Base-by-base conservation (phyloP, 2,888 invertebrate genomes). In the Drosophila gaucha region DNA sequence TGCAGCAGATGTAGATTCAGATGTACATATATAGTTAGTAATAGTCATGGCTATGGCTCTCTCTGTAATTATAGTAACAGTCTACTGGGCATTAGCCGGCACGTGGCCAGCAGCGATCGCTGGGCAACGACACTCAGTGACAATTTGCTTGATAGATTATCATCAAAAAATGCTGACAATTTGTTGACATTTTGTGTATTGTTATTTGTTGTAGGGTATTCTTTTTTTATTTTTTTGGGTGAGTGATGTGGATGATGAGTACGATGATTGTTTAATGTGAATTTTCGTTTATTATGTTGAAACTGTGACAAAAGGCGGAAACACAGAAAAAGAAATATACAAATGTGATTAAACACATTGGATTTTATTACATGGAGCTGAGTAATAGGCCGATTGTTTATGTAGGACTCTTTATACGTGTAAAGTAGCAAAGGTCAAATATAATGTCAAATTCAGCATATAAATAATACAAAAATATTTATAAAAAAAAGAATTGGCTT, bases 161-260 rank as follows among this genome's bases (percentile, higher is more conserved):
- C 74, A 76, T 46, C 63, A 74, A 69, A 76, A 66, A 66, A 66
- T 86, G 41, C 62, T 62, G 86, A 86, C 86, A 82, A 86, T 83
- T 83, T 80, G 84, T 73, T 83, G 86, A 86, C 84, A 74, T 57
- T 59, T 80, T 38, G 44, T 64, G 43, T 64, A 18, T 52, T 30
- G 30, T 35, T 67, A 38, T 41, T 73, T 44, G 44, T 50, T 36
- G 38, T 43, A 20, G 20, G 20, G 22, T n/a, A 18, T 33, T 38
- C 49, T 30, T 22, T 12, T 20, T 43, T 49, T 36, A 16, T 31
- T 54, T 63, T 56, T 64, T 56, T 22, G 57, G 49, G 54, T 67
- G 57, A 60, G 74, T 69, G 67, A 41, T 64, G 64, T 43, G 58
- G 49, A 41, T 57, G 49, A 52, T 78, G 58, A 59, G 14, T 49